Evolutionary conservation across 1,140 invertebrate species (phyloP), one percentile per base, ranked within the genome.

Genomic region (Dolichoris vasculosae): DNA sequence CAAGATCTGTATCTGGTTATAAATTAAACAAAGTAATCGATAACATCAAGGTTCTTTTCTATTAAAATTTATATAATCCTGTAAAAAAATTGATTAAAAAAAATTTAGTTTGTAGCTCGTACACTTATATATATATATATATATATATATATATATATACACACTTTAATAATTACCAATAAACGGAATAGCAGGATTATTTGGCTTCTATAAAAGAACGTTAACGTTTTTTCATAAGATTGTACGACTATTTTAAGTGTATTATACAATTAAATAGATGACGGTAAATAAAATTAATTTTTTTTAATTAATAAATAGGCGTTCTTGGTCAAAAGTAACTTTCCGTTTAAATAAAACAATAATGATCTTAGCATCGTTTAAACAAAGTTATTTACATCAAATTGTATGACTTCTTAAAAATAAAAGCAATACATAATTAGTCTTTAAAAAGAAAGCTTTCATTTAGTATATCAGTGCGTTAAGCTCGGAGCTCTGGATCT

Each of bases 401-500:
- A 59, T 59, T 46, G 43, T 63, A 20, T 17, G 20, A 7, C 17
- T 69, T 35, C 32, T 6, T 35, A 69, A 69, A 69, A 69, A 69
- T 69, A 69, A 35, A 26, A 35, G 35, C 7, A 35, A 13, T 2
- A 8, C 35, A 38, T 13, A 35, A 13, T 69, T 59, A 59, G 2
- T 59, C 55, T 26, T 4, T 59, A 59, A 26, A 59, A 77, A n/a
- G n/a, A 64, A 59, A 64, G 30, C 4, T 6, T 2, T 1, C 20
- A 40, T 30, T 79, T 38, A 40, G 38, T 79, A 38, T 32, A 75
- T 75, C 48, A 83, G 51, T 64, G 76, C 59, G 79, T 75, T 23
- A 23, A 38, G 38, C 84, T 85, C 4, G 84, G 48, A n/a, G 78
- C 71, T 76, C 78, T 85, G 13, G 84, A 85, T 20, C 9, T 15